Evolutionary conservation across 37 sponge, comb jelly and placozoan species (phyloP).

Genomic region (Spongilla lacustris): DNA sequence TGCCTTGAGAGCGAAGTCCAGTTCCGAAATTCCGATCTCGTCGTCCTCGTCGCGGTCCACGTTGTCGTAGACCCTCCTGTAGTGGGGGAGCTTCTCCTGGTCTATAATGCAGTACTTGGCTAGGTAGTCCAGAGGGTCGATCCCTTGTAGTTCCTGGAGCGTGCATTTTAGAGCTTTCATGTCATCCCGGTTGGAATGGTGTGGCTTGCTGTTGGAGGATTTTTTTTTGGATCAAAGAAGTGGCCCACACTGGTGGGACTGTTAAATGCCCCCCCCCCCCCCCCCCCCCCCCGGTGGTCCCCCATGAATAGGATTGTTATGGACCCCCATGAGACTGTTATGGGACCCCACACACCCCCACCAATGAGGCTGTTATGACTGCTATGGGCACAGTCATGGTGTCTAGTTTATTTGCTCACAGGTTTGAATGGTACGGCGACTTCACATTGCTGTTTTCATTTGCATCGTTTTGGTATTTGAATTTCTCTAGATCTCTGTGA

Average conservation of each 20-base stretch:
- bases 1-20: slow-evolving; percentile 91
- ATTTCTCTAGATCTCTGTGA: neutral
- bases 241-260: no score
- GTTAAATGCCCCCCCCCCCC: no score
- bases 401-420: neutral
- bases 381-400: no score
- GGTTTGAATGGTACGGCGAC: neutral
- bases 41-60: slow-evolving; percentile 89
- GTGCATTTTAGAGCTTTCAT: slow-evolving; percentile 71
- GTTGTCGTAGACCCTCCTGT: slow-evolving; percentile 64
- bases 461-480: neutral
- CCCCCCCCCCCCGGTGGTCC: no score
- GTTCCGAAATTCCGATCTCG: slow-evolving; percentile 74
- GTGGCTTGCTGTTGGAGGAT: neutral
- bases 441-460: neutral
- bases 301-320: no score
- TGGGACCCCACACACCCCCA: no score
- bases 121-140: slow-evolving; percentile 90
- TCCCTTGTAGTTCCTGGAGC: slow-evolving; percentile 72
- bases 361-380: no score
- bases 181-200: slow-evolving; percentile 30
- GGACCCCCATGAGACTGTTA: no score
- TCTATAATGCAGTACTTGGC: slow-evolving; percentile 91
- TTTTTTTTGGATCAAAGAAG: no score
- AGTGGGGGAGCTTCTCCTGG: slow-evolving; percentile 64